Evolutionary conservation across 1,140 invertebrate genomes (phyloP), one percentile per base, ranked within the genome.

Genomic region (Venustaconcha ellipsiformis): DNA sequence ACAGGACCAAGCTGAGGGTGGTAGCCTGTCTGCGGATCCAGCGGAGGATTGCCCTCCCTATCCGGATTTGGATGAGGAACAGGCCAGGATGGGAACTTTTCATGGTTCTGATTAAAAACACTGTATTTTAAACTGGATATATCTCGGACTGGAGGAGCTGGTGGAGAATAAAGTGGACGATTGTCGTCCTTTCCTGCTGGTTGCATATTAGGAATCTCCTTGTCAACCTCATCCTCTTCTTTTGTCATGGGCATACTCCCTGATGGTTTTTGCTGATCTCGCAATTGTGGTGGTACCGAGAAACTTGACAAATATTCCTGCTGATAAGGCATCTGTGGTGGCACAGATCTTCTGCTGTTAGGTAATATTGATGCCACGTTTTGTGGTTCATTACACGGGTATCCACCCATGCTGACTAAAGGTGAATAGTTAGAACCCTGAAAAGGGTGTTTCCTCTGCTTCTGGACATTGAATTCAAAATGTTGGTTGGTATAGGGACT

Each of bases 31-130:
- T 75, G 58, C 57, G 76, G 71, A 63, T 84, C 81, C 55, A 74
- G 74, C 69, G 64, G 68, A 17, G 80, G 79, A 57, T 79, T 78
- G 26, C 83, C 80, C 26, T 77, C 79, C 58, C 78, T 77, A 13
- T 82, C 80, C 12, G 67, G 65, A 23, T 77, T 70, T 14, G 70
- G 70, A 60, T 70, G 48, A 14, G 83, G 85, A 30, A 86, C 92
- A 15, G 94, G 94, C 94, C 94, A 95, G 62, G 94, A 95, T 5
- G 94, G 94, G 84, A 94, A 95, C 83, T 95, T 95, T 88, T 95
- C 94, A 91, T 95, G 94, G 73, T 93, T 94, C 68, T 94, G 93
- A 23, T 93, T 93, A 37, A 23, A 66, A 71, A 87, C 88, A 15
- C 79, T 81, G 89, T 93, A 94, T 82, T 93, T 93, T 75, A 94